A percentile compares a stretch with the other conserved stretches of the same genome.
phyloP scores from a whole-genome alignment of 1,140 invertebrate genomes.

The Gryllus bimaculatus region DNA sequence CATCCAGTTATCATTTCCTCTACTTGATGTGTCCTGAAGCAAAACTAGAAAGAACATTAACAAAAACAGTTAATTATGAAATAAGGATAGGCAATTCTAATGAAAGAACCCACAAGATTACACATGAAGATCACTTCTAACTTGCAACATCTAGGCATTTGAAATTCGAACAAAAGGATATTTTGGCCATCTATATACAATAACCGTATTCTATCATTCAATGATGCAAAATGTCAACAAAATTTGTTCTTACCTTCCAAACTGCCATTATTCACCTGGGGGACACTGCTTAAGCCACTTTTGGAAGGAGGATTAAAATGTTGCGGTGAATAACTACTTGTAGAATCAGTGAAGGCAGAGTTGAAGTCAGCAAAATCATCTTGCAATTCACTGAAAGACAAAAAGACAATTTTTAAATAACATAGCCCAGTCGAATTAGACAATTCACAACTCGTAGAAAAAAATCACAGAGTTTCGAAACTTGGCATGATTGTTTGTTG shows the following conservation, averaged over 20 bases:
- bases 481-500: too few relatives aligned
- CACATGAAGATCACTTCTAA: too few relatives aligned
- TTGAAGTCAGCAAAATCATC: constrained; percentile 28
- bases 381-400: constrained; percentile 31
- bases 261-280: neutral
- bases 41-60: neutral
- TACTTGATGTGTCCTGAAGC: neutral
- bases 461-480: too few relatives aligned
- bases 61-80: neutral
- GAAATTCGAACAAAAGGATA: too few relatives aligned
- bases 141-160: too few relatives aligned
- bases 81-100: too few relatives aligned
- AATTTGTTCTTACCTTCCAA: neutral
- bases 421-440: too few relatives aligned
- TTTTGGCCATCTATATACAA: too few relatives aligned
- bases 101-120: too few relatives aligned
- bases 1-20: too few relatives aligned
- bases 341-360: constrained; percentile 17
- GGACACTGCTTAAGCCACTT: neutral
- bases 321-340: neutral
- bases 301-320: neutral
- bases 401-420: neutral
- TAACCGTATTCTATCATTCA: neutral
- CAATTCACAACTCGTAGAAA: too few relatives aligned
- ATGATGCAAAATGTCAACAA: neutral